phyloP scores from a whole-genome alignment of 2,888 invertebrate species.

The Drosophila peninsularis region DNA sequence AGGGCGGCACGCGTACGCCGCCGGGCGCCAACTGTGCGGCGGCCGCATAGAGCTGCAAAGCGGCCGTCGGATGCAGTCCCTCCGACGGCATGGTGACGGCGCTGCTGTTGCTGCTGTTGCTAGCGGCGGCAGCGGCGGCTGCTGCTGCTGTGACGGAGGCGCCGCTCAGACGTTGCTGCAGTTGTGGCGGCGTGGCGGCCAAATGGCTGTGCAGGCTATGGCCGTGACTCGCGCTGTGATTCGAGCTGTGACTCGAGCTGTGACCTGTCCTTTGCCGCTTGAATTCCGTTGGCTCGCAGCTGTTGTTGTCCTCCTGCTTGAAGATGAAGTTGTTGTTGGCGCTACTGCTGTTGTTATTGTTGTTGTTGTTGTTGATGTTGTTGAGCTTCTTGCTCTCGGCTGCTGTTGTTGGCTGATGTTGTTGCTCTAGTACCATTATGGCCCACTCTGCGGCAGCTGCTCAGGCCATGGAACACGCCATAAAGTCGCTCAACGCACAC shows the following conservation, averaged over 20 bases:
- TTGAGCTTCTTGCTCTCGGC: conserved; percentile 21
- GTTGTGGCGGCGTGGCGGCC: conserved; percentile 49
- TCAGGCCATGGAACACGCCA: conserved; percentile 50
- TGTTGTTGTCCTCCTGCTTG: conserved; percentile 52
- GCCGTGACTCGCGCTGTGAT: conserved; percentile 23
- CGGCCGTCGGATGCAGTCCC: conserved; percentile 83
- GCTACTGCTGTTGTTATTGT: conserved; percentile 21
- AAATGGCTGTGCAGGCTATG: conserved; percentile 36
- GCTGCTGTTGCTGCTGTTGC: conserved; percentile 23
- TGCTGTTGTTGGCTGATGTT: conserved; percentile 34
- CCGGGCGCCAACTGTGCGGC: conserved; percentile 83
- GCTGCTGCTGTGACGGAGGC: conserved; percentile 21
- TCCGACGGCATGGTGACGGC: conserved; percentile 78
- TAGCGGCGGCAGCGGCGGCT: conserved; percentile 12
- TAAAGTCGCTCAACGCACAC: conserved; percentile 18
- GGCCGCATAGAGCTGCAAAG: conserved; percentile 82
- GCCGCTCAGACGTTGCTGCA: conserved; percentile 47
- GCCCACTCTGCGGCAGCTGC: conserved; percentile 45
- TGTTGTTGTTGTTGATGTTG: conserved; percentile 28
- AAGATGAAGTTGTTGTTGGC: conserved; percentile 34
- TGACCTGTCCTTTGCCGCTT: conserved; percentile 49
- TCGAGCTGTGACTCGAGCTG: conserved; percentile 25
- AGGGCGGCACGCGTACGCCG: conserved; percentile 83
- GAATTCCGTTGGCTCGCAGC: conserved; percentile 27
- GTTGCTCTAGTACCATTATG: conserved; percentile 83